These are phyloP conservation scores for Amblyteles armatorius DNA, from an alignment of 2,888 invertebrate genomes.

Conservation along the genomic window DNA sequence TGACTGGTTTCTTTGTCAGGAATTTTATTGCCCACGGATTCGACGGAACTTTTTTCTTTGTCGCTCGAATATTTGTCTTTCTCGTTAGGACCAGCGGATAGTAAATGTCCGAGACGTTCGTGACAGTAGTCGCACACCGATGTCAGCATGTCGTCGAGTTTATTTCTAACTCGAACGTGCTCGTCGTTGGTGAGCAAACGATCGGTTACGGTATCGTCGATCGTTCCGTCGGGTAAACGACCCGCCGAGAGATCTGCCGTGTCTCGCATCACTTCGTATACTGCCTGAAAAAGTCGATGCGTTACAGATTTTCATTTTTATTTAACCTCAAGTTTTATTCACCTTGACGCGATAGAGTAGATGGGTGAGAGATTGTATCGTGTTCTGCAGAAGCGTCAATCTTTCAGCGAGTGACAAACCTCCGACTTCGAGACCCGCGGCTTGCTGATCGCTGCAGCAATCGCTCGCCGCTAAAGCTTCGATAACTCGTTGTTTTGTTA, in stretches of 20 bases:
- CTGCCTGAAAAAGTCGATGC: constrained; percentile 84
- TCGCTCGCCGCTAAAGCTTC: constrained; percentile 89
- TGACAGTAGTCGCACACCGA: constrained; percentile 97
- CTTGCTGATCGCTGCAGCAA: constrained; percentile 86
- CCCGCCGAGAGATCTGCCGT: constrained; percentile 90
- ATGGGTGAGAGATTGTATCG: constrained; percentile 86
- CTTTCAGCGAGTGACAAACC: constrained; percentile 85
- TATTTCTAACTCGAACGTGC: constrained; percentile 88
- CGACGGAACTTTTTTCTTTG: constrained; percentile 77
- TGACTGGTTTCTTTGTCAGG: constrained; percentile 75
- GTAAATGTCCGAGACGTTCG: constrained; percentile 95
- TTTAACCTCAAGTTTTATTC: constrained; percentile 50
- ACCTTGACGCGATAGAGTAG: constrained; percentile 87
- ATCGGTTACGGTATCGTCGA: constrained; percentile 85
- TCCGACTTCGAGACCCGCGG: constrained; percentile 82
- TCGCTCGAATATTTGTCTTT: constrained; percentile 84
- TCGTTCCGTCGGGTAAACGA: constrained; percentile 76
- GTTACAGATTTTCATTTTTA: background rate
- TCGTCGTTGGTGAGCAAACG: constrained; percentile 90
- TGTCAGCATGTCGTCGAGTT: constrained; percentile 91
- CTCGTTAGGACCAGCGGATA: constrained; percentile 91
- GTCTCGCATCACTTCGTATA: constrained; percentile 92
- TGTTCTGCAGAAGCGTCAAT: constrained; percentile 85
- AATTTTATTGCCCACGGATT: constrained; percentile 70
- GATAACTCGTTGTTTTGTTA: constrained; percentile 95